Evolutionary conservation across 37 sponge, comb jelly and placozoan genomes (phyloP).

Genomic region (Hormiphora californensis): DNA sequence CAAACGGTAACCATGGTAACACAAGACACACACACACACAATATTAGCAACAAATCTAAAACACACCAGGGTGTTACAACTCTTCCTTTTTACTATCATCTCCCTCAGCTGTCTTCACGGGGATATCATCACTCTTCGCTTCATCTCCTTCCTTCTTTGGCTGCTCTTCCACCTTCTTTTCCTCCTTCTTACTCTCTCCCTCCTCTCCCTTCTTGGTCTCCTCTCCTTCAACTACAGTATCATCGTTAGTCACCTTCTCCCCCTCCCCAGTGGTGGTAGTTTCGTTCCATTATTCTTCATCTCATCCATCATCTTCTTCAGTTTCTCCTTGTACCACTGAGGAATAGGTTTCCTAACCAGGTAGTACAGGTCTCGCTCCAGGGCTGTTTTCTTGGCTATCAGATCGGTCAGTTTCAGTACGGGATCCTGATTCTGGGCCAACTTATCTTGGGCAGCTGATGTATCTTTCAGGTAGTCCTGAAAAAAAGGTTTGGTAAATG

Average conservation of each 20-base stretch:
- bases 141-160: no score
- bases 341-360: slow-evolving; percentile 45
- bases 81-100: no score
- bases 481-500: no score
- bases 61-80: no score
- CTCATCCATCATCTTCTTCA: slow-evolving; percentile 44
- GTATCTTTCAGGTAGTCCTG: slow-evolving; percentile 7
- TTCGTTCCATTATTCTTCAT: background rate
- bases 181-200: background rate
- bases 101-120: background rate
- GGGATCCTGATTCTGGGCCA: background rate
- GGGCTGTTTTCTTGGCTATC: background rate
- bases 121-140: background rate
- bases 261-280: background rate
- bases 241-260: background rate
- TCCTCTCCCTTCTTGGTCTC: background rate
- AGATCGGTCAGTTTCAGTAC: background rate
- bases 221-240: background rate
- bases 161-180: no score
- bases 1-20: no score
- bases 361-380: slow-evolving; percentile 14
- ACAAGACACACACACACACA: no score
- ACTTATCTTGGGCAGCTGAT: background rate
- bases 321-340: slow-evolving; percentile 51
- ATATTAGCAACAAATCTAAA: no score